Evolutionary conservation across 2,888 invertebrate species (phyloP).

Genomic region (Phoronis australis): DNA sequence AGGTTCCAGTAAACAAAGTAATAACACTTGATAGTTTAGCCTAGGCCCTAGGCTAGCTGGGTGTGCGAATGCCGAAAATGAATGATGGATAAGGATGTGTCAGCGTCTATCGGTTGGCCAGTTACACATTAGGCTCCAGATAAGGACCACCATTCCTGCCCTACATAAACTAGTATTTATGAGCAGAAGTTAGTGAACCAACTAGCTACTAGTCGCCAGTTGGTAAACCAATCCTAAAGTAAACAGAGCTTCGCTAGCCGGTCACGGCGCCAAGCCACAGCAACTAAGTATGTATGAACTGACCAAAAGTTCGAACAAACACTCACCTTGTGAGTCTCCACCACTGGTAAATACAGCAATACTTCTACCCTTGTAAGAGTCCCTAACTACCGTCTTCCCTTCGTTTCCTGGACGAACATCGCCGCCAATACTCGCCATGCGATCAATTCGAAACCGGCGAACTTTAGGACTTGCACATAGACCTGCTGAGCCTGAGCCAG

Average conservation of each 20-base stretch:
- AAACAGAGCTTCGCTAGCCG: background rate
- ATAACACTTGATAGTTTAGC: too few species aligned
- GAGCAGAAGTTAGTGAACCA: background rate
- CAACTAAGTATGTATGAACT: background rate
- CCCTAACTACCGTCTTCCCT: constrained; percentile 44
- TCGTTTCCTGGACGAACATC: constrained; percentile 41
- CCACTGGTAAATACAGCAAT: constrained; percentile 96
- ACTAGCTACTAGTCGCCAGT: background rate
- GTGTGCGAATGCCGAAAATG: too few species aligned
- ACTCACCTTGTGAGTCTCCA: constrained; percentile 83
- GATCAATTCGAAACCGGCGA: too few species aligned
- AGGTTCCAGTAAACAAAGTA: too few species aligned
- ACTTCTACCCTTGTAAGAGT: constrained; percentile 69
- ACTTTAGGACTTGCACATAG: too few species aligned
- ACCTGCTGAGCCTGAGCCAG: too few species aligned
- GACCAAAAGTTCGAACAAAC: background rate
- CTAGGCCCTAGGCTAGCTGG: too few species aligned
- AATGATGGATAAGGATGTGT: too few species aligned
- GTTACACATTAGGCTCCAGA: too few species aligned
- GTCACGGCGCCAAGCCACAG: background rate
- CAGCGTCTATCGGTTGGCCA: too few species aligned
- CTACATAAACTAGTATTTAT: too few species aligned
- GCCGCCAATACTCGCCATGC: constrained; percentile 4
- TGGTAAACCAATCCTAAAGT: background rate
- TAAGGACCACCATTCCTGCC: too few species aligned